Evolutionary conservation across 2,888 invertebrate species (phyloP).

Genomic region (Plagiodera versicolora): DNA sequence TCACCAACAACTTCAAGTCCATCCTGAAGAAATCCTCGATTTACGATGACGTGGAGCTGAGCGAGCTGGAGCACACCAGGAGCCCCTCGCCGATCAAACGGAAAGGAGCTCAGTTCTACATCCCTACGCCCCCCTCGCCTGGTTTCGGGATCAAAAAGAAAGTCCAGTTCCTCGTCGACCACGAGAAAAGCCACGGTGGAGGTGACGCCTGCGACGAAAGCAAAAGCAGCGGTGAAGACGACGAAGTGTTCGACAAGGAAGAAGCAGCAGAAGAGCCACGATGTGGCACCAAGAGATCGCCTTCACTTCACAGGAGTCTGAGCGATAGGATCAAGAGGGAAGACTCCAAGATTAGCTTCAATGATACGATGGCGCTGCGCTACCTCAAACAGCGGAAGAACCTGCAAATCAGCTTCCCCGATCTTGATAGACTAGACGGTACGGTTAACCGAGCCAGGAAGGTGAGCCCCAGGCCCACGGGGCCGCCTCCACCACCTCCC

Average conservation of each 20-base stretch:
- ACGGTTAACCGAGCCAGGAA: slow-evolving; percentile 39
- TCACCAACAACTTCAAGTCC: slow-evolving; percentile 54
- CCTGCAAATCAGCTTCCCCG: slow-evolving; percentile 63
- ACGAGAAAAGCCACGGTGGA: too few relatives aligned
- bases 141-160: slow-evolving; percentile 61
- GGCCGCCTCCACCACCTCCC: slow-evolving; percentile 58
- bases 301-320: slow-evolving; percentile 48
- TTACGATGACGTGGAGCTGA: slow-evolving; percentile 50
- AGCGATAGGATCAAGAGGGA: slow-evolving; percentile 53
- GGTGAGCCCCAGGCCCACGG: slow-evolving; percentile 52
- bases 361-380: slow-evolving; percentile 84
- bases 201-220: neutral
- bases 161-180: slow-evolving; percentile 75
- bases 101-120: slow-evolving; percentile 64
- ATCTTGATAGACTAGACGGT: slow-evolving; percentile 47
- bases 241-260: slow-evolving; percentile 13
- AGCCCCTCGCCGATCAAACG: slow-evolving; percentile 47
- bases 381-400: slow-evolving; percentile 63
- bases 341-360: slow-evolving; percentile 62
- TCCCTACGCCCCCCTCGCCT: slow-evolving; percentile 57
- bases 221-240: neutral
- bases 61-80: slow-evolving; percentile 26
- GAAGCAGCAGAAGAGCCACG: neutral
- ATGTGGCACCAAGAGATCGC: neutral
- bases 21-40: slow-evolving; percentile 59